phyloP scores from a whole-genome alignment of 2,113 vertebrate genomes.

The Psilopsiagon aurifrons region DNA sequence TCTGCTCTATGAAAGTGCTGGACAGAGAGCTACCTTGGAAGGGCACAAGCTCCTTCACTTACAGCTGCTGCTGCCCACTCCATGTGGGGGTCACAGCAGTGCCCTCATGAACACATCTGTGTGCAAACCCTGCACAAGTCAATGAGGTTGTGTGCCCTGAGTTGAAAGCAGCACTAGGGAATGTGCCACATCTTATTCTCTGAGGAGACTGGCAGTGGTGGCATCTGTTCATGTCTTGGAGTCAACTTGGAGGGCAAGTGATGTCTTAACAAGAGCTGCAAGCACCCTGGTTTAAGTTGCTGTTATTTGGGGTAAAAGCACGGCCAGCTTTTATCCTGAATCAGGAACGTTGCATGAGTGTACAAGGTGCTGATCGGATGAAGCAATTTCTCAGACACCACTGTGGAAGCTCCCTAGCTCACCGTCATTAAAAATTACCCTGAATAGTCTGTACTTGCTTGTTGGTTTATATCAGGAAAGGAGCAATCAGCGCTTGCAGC shows the following conservation, averaged over 20 bases:
- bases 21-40: not conserved
- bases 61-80: not conserved
- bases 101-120: rapidly evolving
- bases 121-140: rapidly evolving
- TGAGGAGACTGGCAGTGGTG: not conserved
- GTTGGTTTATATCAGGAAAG: not conserved
- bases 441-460: not conserved
- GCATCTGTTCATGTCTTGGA: not conserved
- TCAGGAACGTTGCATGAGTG: not conserved
- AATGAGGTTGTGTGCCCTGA: not conserved
- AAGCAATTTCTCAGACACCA: not conserved
- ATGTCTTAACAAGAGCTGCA: rapidly evolving
- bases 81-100: rapidly evolving
- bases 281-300: rapidly evolving
- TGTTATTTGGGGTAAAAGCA: not conserved
- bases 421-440: not conserved
- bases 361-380: not conserved
- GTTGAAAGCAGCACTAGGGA: not conserved
- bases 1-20: not conserved
- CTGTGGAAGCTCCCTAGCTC: not conserved
- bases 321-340: not conserved
- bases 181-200: not conserved
- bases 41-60: not conserved
- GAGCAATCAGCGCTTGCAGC: not conserved
- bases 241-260: not conserved